Evolutionary conservation across 2,797 vertebrate species (phyloP).

Genomic region (Hephaestus fuliginosus): DNA sequence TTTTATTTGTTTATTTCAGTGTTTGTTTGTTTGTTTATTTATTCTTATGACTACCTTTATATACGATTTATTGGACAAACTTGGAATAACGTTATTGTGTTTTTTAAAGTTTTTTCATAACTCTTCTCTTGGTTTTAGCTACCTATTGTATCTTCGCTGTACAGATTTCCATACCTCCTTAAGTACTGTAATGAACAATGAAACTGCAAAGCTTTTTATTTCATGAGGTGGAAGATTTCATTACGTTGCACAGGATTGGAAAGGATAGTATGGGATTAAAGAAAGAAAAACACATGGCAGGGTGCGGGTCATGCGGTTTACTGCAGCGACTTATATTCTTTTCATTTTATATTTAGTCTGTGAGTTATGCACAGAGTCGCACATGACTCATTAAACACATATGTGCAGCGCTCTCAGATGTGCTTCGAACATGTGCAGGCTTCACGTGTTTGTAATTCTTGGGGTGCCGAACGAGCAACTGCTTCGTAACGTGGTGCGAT

Average conservation of each 20-base stretch:
- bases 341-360: conserved; percentile 73
- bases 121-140: not conserved
- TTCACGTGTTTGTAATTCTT: conserved; percentile 58
- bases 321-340: conserved; percentile 26
- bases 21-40: too few species aligned
- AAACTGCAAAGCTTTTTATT: not conserved
- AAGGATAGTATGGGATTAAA: conserved; percentile 26
- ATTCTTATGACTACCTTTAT: not conserved
- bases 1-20: not conserved
- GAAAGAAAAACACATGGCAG: conserved; percentile 37
- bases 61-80: not conserved
- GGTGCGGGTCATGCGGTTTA: conserved; percentile 7
- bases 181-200: not conserved
- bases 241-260: not conserved
- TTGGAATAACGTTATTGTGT: not conserved
- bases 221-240: not conserved
- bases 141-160: not conserved
- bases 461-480: conserved; percentile 61
- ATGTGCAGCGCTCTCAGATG: conserved; percentile 58
- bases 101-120: not conserved
- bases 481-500: not conserved
- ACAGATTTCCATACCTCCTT: not conserved
- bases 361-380: conserved; percentile 44
- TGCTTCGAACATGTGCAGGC: conserved; percentile 47
- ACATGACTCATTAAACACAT: conserved; percentile 49